phyloP scores from a whole-genome alignment of 23 tunicate species.

The Clavelina lepadiformis region DNA sequence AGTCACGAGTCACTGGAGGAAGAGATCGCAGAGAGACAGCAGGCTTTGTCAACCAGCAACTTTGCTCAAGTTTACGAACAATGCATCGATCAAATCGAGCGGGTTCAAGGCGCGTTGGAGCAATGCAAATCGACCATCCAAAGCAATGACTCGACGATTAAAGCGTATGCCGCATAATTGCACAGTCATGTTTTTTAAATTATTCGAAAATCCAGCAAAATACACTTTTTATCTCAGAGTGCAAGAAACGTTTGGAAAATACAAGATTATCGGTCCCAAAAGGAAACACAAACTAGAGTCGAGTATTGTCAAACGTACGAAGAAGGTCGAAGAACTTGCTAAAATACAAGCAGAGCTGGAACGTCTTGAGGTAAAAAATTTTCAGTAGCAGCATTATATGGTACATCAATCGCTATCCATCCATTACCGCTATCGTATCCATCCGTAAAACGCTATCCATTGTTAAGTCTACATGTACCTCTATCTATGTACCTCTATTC shows the following conservation, averaged over 20 bases:
- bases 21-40: constrained; percentile 44
- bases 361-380: constrained; percentile 41
- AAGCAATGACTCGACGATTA: constrained; percentile 49
- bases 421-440: too few species aligned
- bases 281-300: constrained; percentile 68
- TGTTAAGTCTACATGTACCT: too few species aligned
- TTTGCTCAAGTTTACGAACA: constrained; percentile 65
- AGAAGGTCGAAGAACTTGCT: constrained; percentile 54
- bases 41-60: constrained; percentile 37
- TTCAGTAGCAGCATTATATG: not conserved
- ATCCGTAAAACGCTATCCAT: too few species aligned
- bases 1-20: constrained; percentile 38
- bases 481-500: too few species aligned
- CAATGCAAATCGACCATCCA: constrained; percentile 43
- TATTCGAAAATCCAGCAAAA: too few species aligned
- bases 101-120: constrained; percentile 28
- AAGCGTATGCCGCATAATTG: constrained; percentile 37
- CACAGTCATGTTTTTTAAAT: not conserved
- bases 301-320: constrained; percentile 39
- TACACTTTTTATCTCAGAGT: constrained; percentile 27
- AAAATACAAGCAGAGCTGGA: constrained; percentile 53
- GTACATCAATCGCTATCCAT: too few species aligned
- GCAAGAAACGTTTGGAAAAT: constrained; percentile 51
- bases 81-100: constrained; percentile 70
- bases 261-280: constrained; percentile 59